Evolutionary conservation across 2,888 invertebrate species (phyloP).

Genomic region (Ptycholaimellus sp.): DNA sequence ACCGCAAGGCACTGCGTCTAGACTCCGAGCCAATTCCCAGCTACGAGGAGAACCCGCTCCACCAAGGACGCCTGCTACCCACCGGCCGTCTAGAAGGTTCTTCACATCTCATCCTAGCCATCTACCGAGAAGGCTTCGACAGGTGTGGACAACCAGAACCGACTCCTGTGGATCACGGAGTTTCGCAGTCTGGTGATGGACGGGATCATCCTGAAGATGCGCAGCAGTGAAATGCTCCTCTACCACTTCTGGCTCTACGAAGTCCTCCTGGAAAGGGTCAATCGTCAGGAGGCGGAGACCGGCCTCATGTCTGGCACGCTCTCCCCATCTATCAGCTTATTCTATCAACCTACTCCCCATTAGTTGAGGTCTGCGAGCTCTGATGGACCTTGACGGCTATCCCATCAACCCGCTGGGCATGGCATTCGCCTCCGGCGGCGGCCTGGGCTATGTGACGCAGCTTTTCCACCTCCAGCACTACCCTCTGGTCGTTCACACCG

Average conservation of each 20-base stretch:
- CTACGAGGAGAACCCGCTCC: slow-evolving; percentile 21
- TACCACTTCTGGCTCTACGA: slow-evolving; percentile 24
- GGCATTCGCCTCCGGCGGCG: slow-evolving; percentile 21
- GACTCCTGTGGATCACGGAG: slow-evolving; percentile 22
- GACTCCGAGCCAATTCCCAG: slow-evolving; percentile 13
- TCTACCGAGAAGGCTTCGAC: slow-evolving; percentile 6
- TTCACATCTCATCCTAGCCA: too few species aligned
- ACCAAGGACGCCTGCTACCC: slow-evolving; percentile 16
- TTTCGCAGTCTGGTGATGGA: slow-evolving; percentile 9
- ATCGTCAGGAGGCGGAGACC: slow-evolving; percentile 17
- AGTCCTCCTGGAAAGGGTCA: slow-evolving; percentile 19
- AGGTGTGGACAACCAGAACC: slow-evolving; percentile 14
- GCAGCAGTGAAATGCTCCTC: slow-evolving; percentile 17
- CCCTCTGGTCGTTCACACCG: slow-evolving; percentile 21
- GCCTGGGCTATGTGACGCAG: slow-evolving; percentile 21
- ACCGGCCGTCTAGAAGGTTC: slow-evolving; percentile 12
- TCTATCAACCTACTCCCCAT: neutral
- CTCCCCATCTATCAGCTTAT: neutral
- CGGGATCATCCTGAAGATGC: slow-evolving; percentile 19
- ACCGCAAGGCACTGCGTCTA: slow-evolving; percentile 17
- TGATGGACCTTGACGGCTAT: slow-evolving; percentile 8
- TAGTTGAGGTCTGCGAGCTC: neutral
- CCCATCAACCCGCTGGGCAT: slow-evolving; percentile 23
- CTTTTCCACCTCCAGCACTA: slow-evolving; percentile 25
- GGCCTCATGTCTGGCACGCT: slow-evolving; percentile 17